A percentile compares a stretch with the other conserved stretches of the same genome.
These are phyloP conservation scores for Galbula dea DNA, from an alignment of 2,113 vertebrate species.

Conservation along the genomic window DNA sequence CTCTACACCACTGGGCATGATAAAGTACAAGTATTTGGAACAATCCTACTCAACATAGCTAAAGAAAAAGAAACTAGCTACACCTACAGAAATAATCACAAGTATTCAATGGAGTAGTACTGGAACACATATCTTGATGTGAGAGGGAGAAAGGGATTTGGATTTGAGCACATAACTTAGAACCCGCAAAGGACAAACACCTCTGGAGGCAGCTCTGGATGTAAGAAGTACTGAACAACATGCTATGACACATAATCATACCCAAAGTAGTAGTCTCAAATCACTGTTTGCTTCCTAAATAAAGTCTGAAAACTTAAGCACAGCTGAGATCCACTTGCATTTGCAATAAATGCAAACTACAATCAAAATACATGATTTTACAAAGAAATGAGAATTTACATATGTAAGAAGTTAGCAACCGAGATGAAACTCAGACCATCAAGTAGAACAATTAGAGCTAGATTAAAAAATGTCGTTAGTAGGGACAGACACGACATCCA, in stretches of 20 bases:
- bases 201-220: background rate
- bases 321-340: background rate
- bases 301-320: background rate
- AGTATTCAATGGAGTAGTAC: background rate
- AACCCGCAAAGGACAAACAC: background rate
- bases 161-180: fast-evolving
- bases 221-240: fast-evolving
- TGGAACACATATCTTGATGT: background rate
- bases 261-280: background rate
- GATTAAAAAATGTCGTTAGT: no score
- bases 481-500: no score
- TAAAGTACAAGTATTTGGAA: background rate
- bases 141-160: background rate
- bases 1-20: no score
- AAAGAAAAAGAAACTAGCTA: background rate
- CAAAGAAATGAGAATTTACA: background rate
- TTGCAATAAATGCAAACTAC: background rate
- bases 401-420: background rate
- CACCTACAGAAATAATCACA: background rate
- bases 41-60: background rate
- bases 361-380: background rate
- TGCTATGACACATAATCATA: background rate
- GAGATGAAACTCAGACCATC: background rate
- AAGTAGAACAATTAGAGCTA: background rate
- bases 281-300: background rate